Evolutionary conservation across 2,888 invertebrate genomes (phyloP).

Genomic region (Erpobdella octoculata): DNA sequence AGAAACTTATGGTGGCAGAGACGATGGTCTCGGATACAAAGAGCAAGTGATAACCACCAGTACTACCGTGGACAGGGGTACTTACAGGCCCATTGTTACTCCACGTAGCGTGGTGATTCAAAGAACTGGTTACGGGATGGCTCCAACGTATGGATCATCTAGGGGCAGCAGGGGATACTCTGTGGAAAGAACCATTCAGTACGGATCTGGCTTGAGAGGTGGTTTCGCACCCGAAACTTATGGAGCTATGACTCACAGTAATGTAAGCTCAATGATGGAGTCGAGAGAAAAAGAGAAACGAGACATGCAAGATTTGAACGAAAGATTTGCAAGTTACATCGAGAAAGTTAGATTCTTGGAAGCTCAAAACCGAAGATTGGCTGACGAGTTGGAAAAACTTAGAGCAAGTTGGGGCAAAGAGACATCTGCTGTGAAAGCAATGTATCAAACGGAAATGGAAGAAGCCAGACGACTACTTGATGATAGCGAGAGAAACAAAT

Average conservation of each 20-base stretch:
- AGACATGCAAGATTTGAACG: slow-evolving; percentile 56
- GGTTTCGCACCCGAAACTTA: slow-evolving; percentile 41
- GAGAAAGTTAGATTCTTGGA: slow-evolving; percentile 54
- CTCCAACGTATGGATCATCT: background rate
- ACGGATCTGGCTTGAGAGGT: background rate
- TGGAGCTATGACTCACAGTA: slow-evolving; percentile 42
- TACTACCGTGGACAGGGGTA: background rate
- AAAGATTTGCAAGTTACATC: slow-evolving; percentile 56
- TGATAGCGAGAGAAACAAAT: slow-evolving; percentile 54
- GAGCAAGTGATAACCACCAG: background rate
- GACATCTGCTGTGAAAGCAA: slow-evolving; percentile 49
- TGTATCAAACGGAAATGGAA: slow-evolving; percentile 54
- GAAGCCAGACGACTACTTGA: slow-evolving; percentile 55
- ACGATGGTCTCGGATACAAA: background rate
- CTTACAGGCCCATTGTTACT: slow-evolving; percentile 29
- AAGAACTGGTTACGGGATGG: slow-evolving; percentile 20
- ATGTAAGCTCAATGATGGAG: slow-evolving; percentile 50
- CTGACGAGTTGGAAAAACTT: slow-evolving; percentile 48
- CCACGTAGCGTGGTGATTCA: slow-evolving; percentile 34
- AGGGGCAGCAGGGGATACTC: background rate
- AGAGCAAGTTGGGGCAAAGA: slow-evolving; percentile 37
- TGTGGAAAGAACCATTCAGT: slow-evolving; percentile 10
- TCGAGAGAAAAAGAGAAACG: slow-evolving; percentile 55
- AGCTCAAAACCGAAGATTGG: slow-evolving; percentile 52
- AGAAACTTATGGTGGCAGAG: background rate